These are phyloP conservation scores for Zenarchopterus dispar DNA, from an alignment of 2,797 vertebrate species.

Conservation along the genomic window DNA sequence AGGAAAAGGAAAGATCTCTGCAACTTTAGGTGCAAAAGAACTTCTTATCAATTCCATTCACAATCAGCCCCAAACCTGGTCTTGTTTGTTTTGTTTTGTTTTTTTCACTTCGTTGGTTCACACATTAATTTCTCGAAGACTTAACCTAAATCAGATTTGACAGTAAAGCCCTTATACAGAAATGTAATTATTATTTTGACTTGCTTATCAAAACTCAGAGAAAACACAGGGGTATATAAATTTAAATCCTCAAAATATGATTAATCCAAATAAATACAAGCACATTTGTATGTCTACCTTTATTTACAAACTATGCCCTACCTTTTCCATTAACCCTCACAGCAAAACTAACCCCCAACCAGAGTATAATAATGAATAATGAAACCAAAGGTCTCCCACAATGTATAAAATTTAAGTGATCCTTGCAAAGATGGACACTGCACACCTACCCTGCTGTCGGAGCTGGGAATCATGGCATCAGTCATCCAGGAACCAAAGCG, in stretches of 20 bases:
- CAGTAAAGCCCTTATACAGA: neutral
- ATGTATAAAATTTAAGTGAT: neutral
- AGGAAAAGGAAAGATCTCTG: neutral
- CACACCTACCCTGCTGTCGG: constrained; percentile 88
- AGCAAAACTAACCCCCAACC: neutral
- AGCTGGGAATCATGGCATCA: constrained; percentile 92
- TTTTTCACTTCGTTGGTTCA: neutral
- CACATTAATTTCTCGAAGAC: neutral
- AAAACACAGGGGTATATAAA: too few relatives aligned
- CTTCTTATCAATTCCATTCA: too few relatives aligned
- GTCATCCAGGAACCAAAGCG: constrained; percentile 98
- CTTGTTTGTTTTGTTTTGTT: constrained; percentile 2
- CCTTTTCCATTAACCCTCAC: neutral
- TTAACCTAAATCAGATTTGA: neutral
- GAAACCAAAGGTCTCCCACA: too few relatives aligned
- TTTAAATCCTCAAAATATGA: too few relatives aligned
- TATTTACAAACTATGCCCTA: neutral
- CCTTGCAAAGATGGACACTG: neutral
- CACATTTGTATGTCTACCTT: too few relatives aligned
- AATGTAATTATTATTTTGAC: too few relatives aligned
- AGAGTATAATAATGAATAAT: neutral
- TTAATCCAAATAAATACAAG: too few relatives aligned
- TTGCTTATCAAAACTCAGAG: too few relatives aligned
- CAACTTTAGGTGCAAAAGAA: neutral
- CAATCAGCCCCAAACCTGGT: neutral